Conservation (phyloP, 1,140 invertebrate genomes). For the Cataglyphis hispanica region DNA sequence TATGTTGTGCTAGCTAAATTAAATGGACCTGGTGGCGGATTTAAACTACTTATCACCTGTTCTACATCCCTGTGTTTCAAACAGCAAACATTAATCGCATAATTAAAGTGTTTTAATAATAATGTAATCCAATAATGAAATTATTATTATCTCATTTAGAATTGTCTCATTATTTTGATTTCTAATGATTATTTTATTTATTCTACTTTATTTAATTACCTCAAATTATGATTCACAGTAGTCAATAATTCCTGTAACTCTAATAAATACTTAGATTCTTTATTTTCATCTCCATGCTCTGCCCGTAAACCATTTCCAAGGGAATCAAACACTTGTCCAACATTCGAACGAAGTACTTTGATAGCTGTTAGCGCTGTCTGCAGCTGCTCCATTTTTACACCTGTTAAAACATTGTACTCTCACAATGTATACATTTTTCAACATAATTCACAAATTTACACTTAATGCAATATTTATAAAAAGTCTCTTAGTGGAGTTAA, state of each 20-base stretch:
- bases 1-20: conserved; percentile 93
- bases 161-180: neutral
- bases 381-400: conserved; percentile 88
- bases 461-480: neutral
- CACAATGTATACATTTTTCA: neutral
- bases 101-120: too few relatives aligned
- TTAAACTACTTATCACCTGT: conserved; percentile 90
- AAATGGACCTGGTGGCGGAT: conserved; percentile 91
- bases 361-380: conserved; percentile 91
- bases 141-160: neutral
- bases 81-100: conserved; percentile 64
- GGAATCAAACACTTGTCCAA: conserved; percentile 93
- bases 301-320: conserved; percentile 92
- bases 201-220: conserved; percentile 83
- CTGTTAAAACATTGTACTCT: neutral
- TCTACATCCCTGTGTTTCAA: conserved; percentile 90
- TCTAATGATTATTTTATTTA: too few relatives aligned
- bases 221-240: conserved; percentile 91
- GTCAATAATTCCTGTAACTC: conserved; percentile 93
- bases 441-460: neutral
- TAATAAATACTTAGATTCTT: conserved; percentile 92
- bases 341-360: conserved; percentile 92
- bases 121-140: too few relatives aligned
- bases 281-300: conserved; percentile 92
- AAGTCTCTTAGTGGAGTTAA: neutral